Evolutionary conservation across 2,797 vertebrate genomes (phyloP), one percentile per base, ranked within the genome.

Genomic region (Smutsia temminckii): DNA sequence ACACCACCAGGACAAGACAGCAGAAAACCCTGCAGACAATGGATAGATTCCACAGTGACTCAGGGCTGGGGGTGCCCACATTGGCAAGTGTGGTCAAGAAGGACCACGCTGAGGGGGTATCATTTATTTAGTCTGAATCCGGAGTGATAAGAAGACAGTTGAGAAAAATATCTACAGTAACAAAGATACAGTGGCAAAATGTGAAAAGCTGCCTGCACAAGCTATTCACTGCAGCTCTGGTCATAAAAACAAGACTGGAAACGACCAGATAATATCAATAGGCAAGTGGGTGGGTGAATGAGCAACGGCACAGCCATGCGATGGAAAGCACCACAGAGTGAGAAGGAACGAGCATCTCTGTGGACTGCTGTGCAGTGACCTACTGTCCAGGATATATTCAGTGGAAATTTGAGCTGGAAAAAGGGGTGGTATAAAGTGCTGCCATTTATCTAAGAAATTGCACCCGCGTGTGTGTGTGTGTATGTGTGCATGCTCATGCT

Each of bases 251-350:
- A 71, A 42, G 55, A 55, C 64, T 63, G 46, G 66, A 72, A 64
- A 72, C 3, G 8, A 42, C 25, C 6, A 12, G 27, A 27, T 32
- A 25, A 17, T 18, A 37, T 55, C 18, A 9, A 3, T 18, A 51
- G 0, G 42, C 46, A 46, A 11, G 46, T 10, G 42, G 27, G 29
- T 1, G 14, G 63, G 20, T 21, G 37, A 57, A 25, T 25, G 10
- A 34, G 7, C 9, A 2, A 10, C 3, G 37, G 14, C 37, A 18
- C 34, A 11, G 61, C 34, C 29, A 5, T 2, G 1, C 0, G 2
- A 11, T 9, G 14, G 14, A 18, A 8, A 4, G 21, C 29, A 14
- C 23, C 6, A 0, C 42, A 80, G 32, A 42, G 12, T 4, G 29
- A 14, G 32, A 12, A n/a, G 14, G 8, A 63, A 21, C 34, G 57